Percentiles rank a stretch among this genome's conserved stretches.
phyloP scores from a whole-genome alignment of 64 coral and sea anemone species.

The Cladopsammia gracilis region DNA sequence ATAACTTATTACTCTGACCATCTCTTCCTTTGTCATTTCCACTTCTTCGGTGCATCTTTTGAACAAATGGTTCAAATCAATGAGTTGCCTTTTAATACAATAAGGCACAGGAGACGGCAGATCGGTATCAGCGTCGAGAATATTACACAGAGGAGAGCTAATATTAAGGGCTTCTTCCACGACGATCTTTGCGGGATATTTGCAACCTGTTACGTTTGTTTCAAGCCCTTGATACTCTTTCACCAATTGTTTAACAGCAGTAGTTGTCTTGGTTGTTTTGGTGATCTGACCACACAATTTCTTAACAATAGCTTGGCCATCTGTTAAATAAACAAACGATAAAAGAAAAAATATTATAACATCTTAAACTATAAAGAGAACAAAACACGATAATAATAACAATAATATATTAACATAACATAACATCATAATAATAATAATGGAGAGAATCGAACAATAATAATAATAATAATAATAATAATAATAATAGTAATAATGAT shows the following conservation, averaged over 20 bases:
- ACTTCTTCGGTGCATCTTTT: slow-evolving; percentile 53
- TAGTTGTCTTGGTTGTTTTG: slow-evolving; percentile 42
- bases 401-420: no score
- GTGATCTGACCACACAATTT: slow-evolving; percentile 48
- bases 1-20: slow-evolving; percentile 13
- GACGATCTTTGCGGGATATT: slow-evolving; percentile 29
- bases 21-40: slow-evolving; percentile 36
- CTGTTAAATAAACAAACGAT: no score
- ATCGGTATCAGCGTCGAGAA: slow-evolving; percentile 24
- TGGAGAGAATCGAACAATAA: no score
- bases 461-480: no score
- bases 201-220: neutral
- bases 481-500: no score
- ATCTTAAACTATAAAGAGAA: no score
- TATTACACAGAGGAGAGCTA: slow-evolving; percentile 47
- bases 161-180: slow-evolving; percentile 56
- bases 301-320: slow-evolving; percentile 74
- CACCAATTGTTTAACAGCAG: slow-evolving; percentile 49
- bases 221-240: slow-evolving; percentile 28
- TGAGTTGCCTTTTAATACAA: slow-evolving; percentile 31
- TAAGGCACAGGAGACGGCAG: slow-evolving; percentile 27
- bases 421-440: no score
- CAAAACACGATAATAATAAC: no score
- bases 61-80: slow-evolving; percentile 39
- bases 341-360: no score